Evolutionary conservation across 2,888 invertebrate genomes (phyloP).

Genomic region (Nematopogon swammerdamellus): DNA sequence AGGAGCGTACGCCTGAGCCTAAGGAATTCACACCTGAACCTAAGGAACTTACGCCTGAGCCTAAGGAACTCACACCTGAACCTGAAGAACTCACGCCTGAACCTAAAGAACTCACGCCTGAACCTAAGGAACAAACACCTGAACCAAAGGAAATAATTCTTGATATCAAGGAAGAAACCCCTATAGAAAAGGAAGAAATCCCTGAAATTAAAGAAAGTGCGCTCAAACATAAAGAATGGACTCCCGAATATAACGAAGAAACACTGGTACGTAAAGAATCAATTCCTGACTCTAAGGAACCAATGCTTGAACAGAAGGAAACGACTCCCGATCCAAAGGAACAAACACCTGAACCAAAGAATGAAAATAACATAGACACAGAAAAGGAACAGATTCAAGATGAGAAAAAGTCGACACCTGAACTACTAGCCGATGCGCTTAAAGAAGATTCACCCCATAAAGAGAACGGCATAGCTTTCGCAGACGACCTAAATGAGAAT

Average conservation of each 20-base stretch:
- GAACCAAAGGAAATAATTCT: constrained; percentile 3
- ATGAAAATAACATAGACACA: too few species aligned
- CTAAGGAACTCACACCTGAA: constrained; percentile 12
- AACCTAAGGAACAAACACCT: constrained; percentile 8
- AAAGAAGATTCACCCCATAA: constrained; percentile 21
- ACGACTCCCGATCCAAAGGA: neutral
- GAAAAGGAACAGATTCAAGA: constrained; percentile 13
- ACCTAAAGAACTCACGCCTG: constrained; percentile 12
- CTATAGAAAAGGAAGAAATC: constrained; percentile 8
- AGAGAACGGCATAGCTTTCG: constrained; percentile 15
- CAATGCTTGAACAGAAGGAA: constrained; percentile 5
- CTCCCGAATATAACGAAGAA: constrained; percentile 3
- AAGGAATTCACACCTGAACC: too few species aligned
- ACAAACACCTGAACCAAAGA: constrained; percentile 8
- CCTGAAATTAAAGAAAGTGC: constrained; percentile 9
- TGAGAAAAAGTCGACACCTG: constrained; percentile 27
- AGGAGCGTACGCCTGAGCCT: constrained; percentile 11
- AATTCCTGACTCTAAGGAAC: constrained; percentile 9
- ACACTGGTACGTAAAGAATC: constrained; percentile 8
- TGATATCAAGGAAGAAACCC: constrained; percentile 4
- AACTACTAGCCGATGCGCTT: constrained; percentile 36
- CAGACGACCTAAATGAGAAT: neutral
- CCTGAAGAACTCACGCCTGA: constrained; percentile 13
- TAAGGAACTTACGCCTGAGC: constrained; percentile 13
- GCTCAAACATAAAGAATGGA: constrained; percentile 4